Percentiles rank a stretch among this genome's conserved stretches.
These are phyloP conservation scores for Hydrolagus affinis DNA, from an alignment of 2,113 vertebrate genomes.

Conservation along the genomic window DNA sequence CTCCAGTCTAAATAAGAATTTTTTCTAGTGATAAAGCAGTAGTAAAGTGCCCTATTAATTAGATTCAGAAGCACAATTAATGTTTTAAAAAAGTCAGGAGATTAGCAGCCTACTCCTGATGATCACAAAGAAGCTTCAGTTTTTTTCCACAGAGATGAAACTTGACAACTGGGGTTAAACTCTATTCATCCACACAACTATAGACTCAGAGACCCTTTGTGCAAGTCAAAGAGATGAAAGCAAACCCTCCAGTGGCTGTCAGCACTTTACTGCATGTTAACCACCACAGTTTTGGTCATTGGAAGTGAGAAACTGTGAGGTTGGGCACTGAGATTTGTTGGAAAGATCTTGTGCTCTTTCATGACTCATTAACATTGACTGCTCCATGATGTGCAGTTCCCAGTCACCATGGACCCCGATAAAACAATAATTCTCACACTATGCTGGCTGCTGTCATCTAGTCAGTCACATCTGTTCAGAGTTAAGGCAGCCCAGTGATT, in stretches of 20 bases:
- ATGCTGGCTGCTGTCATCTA: not conserved
- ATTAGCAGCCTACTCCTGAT: not conserved
- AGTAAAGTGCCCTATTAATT: not conserved
- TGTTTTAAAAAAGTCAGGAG: not conserved
- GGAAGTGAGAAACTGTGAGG: slow-evolving; percentile 4
- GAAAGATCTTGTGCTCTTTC: not conserved
- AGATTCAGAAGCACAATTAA: not conserved
- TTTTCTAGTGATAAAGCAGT: not conserved
- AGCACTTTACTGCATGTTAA: slow-evolving; percentile 5
- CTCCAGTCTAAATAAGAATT: too few relatives aligned
- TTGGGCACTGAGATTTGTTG: not conserved
- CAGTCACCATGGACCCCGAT: not conserved
- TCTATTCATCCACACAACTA: not conserved
- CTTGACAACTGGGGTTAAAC: not conserved
- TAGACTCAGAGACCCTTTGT: not conserved
- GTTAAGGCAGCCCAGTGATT: not conserved
- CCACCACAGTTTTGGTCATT: not conserved
- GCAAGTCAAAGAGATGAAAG: not conserved
- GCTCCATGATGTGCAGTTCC: not conserved
- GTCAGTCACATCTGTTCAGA: not conserved
- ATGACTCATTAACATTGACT: slow-evolving; percentile 20
- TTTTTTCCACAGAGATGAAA: not conserved
- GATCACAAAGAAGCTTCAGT: too few relatives aligned
- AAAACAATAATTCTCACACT: not conserved
- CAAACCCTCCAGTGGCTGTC: not conserved